phyloP scores from a whole-genome alignment of 2,797 vertebrate genomes.

The Corythornis leucogaster region DNA sequence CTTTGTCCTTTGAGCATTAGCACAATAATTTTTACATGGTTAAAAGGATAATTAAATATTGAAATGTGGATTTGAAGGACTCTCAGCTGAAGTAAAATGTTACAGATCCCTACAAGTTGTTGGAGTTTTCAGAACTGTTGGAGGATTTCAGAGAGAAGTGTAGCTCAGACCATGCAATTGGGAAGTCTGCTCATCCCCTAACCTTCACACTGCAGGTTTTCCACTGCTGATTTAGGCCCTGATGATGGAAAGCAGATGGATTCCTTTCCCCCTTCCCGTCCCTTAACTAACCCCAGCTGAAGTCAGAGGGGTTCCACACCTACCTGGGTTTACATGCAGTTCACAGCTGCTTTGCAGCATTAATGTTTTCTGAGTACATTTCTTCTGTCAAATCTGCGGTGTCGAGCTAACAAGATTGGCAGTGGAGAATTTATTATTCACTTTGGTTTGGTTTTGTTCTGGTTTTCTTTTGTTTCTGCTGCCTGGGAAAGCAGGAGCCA shows the following conservation, averaged over 20 bases:
- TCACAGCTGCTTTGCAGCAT: background rate
- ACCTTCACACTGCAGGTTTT: background rate
- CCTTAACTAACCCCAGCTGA: background rate
- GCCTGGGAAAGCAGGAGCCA: background rate
- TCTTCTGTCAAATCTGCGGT: background rate
- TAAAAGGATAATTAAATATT: slow-evolving; percentile 30
- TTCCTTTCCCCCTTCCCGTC: background rate
- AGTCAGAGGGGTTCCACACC: background rate
- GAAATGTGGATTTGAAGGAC: background rate
- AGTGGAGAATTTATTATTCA: background rate
- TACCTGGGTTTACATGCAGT: background rate
- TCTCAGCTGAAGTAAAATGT: background rate
- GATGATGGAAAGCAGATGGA: background rate
- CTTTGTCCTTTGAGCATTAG: slow-evolving; percentile 2
- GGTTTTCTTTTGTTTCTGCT: background rate
- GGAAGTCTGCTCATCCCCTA: background rate
- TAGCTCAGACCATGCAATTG: background rate
- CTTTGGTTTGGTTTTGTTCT: background rate
- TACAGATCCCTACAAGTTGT: background rate
- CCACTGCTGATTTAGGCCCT: background rate
- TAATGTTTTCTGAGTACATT: background rate
- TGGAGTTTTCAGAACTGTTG: background rate
- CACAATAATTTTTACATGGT: background rate
- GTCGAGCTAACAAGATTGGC: background rate
- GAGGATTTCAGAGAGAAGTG: background rate